A percentile compares a stretch with the other conserved stretches of the same genome.
These are phyloP conservation scores for Shinisaurus crocodilurus DNA, from an alignment of 2,113 vertebrate genomes.

Conservation along the genomic window DNA sequence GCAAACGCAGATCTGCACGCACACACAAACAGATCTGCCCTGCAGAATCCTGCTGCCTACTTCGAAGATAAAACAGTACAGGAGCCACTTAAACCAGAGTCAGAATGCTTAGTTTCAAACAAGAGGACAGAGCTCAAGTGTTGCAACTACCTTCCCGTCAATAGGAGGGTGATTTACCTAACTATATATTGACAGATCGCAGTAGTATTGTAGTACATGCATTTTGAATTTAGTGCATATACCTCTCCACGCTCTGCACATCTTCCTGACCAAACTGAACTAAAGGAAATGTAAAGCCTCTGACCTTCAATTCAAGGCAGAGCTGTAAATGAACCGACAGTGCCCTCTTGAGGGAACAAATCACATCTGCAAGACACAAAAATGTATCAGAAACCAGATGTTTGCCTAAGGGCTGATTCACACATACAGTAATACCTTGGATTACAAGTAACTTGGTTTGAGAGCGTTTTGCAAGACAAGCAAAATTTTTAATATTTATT, in stretches of 20 bases:
- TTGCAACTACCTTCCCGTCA: background rate
- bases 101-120: background rate
- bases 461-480: no score
- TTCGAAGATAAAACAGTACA: background rate
- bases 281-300: background rate
- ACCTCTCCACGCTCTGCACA: background rate
- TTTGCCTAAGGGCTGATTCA: background rate
- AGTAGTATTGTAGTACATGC: background rate
- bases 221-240: background rate
- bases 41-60: background rate
- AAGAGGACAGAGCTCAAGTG: background rate
- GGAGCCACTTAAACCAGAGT: background rate
- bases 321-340: conserved; percentile 53
- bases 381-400: background rate
- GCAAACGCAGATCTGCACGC: background rate
- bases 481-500: no score
- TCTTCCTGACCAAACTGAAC: background rate
- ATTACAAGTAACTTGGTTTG: no score
- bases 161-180: background rate
- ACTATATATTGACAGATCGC: background rate
- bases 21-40: background rate
- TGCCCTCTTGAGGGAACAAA: conserved; percentile 74
- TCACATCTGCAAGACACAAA: background rate
- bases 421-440: no score
- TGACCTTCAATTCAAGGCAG: background rate